Conservation (phyloP, 2,888 invertebrate species). For the Eilema caniola region DNA sequence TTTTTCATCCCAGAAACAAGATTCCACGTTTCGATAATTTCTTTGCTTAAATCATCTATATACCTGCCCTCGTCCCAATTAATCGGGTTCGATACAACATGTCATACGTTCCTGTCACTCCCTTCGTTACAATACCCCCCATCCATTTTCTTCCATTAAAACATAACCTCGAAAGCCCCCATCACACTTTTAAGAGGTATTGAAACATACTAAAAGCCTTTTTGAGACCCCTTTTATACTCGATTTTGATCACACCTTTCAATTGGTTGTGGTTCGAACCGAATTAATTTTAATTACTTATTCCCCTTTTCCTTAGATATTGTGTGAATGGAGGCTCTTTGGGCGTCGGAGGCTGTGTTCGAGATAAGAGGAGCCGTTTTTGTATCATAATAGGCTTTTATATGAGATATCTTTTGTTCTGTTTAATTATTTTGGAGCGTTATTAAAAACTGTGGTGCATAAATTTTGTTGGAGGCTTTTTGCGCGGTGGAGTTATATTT, state of each 20-base stretch:
- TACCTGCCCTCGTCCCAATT: no score
- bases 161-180: neutral
- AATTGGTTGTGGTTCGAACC: constrained; percentile 46
- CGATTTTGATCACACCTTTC: constrained; percentile 48
- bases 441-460: constrained; percentile 11
- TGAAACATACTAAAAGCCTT: constrained; percentile 27
- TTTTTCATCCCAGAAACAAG: no score
- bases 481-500: neutral
- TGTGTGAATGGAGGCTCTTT: constrained; percentile 20
- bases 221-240: constrained; percentile 33
- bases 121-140: neutral
- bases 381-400: constrained; percentile 29
- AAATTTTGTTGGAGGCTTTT: neutral
- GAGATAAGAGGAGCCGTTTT: constrained; percentile 24
- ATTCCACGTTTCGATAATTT: no score
- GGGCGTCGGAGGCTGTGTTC: constrained; percentile 19
- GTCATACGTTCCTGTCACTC: neutral
- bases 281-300: constrained; percentile 53
- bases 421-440: constrained; percentile 25
- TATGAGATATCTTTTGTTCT: constrained; percentile 20
- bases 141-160: neutral
- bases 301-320: constrained; percentile 27
- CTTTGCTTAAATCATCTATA: no score
- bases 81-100: no score
- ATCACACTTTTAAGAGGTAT: constrained; percentile 14